A percentile compares a stretch with the other conserved stretches of the same genome.
Conservation (phyloP, 2,113 vertebrate genomes). For the Empidonax alnorum region DNA sequence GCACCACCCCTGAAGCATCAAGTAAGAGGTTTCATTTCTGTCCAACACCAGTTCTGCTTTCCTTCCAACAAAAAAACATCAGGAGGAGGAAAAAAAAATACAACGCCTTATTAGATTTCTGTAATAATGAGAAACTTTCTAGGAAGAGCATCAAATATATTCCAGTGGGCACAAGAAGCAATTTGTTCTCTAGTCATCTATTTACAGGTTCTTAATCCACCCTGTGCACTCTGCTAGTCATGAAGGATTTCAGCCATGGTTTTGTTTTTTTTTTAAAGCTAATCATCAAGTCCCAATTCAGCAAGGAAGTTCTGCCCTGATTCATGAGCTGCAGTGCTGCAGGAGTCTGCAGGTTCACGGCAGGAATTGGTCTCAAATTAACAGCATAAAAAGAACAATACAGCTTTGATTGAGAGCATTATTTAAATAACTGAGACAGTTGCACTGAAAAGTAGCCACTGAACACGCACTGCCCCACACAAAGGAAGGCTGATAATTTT, state of each 20-base stretch:
- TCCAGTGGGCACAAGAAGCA: background rate
- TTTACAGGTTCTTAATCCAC: background rate
- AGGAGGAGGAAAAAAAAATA: background rate
- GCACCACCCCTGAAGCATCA: background rate
- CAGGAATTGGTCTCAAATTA: background rate
- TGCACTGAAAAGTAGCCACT: background rate
- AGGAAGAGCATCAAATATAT: background rate
- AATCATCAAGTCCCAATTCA: background rate
- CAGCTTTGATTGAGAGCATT: background rate
- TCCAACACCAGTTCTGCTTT: background rate
- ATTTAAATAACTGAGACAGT: background rate
- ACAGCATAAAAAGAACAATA: background rate
- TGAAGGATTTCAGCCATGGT: background rate
- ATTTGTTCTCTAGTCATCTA: background rate
- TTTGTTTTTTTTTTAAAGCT: background rate
- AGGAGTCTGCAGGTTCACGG: background rate
- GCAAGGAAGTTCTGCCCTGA: background rate
- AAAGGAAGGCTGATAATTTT: background rate
- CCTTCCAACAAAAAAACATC: background rate
- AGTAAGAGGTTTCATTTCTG: background rate
- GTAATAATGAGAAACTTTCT: background rate
- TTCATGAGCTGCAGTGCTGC: background rate
- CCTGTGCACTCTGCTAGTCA: background rate
- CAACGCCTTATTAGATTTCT: background rate
- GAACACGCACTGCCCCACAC: background rate